Percentiles rank a stretch among this genome's conserved stretches.
phyloP scores from a whole-genome alignment of 2,888 invertebrate species.

The Hipparchia semele region DNA sequence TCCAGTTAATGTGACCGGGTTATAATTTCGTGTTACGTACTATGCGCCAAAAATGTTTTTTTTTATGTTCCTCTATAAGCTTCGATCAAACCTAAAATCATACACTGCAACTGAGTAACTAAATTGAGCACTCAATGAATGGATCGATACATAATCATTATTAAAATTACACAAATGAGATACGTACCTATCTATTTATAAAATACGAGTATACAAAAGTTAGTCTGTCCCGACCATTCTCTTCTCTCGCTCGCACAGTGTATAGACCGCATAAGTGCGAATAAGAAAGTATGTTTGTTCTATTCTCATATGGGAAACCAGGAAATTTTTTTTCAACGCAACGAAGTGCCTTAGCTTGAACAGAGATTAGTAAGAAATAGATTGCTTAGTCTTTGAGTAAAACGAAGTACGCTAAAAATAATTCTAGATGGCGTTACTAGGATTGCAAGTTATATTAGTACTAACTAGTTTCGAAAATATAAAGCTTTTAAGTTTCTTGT shows the following conservation, averaged over 20 bases:
- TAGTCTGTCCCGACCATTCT: background rate
- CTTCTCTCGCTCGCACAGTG: background rate
- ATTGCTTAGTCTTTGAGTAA: too few species aligned
- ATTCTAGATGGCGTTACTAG: too few species aligned
- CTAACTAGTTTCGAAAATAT: too few species aligned
- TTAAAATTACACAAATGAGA: constrained; percentile 6
- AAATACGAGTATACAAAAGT: constrained; percentile 10
- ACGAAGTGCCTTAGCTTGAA: too few species aligned
- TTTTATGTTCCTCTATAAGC: constrained; percentile 4
- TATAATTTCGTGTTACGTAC: too few species aligned
- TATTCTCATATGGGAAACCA: background rate
- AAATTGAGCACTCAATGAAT: constrained; percentile 17
- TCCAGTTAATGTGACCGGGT: too few species aligned
- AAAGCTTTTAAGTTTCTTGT: too few species aligned
- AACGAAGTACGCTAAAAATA: too few species aligned
- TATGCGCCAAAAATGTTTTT: too few species aligned
- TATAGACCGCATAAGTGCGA: background rate
- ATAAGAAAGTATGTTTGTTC: background rate
- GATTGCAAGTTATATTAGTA: too few species aligned
- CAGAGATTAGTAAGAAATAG: too few species aligned
- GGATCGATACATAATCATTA: background rate
- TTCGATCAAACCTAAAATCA: background rate
- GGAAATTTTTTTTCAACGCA: background rate
- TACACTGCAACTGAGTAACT: background rate
- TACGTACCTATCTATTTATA: background rate